Evolutionary conservation across 2,888 invertebrate species (phyloP).

Genomic region (Apamea crenata): DNA sequence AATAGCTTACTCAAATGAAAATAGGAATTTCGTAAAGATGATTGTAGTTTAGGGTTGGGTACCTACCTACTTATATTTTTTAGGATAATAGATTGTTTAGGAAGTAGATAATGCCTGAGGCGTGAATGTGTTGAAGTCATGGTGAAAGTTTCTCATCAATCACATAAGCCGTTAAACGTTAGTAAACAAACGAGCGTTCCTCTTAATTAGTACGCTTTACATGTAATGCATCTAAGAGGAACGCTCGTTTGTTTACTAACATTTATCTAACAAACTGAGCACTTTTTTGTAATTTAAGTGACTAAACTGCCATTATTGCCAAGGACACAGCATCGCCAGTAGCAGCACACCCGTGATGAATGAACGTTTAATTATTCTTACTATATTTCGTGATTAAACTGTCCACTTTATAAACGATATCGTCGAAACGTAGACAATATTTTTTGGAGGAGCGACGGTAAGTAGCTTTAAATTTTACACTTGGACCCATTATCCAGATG

Average conservation of each 20-base stretch:
- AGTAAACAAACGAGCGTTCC: background rate
- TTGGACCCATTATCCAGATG: conserved; percentile 73
- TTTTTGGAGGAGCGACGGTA: conserved; percentile 53
- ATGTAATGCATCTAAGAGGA: background rate
- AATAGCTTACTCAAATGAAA: conserved; percentile 31
- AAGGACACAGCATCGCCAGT: conserved; percentile 38
- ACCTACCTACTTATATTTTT: background rate
- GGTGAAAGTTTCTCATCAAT: background rate
- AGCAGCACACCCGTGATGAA: conserved; percentile 51
- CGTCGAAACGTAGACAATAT: conserved; percentile 63
- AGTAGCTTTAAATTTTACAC: conserved; percentile 77
- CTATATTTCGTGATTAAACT: conserved; percentile 64
- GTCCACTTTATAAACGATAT: conserved; percentile 62
- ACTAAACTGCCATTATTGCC: conserved; percentile 46
- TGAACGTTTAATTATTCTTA: conserved; percentile 60
- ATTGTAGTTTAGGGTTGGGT: conserved; percentile 4
- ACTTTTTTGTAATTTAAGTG: conserved; percentile 35
- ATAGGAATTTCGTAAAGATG: conserved; percentile 31
- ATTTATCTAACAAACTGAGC: background rate
- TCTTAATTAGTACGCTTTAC: conserved; percentile 18
- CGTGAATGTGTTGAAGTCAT: background rate
- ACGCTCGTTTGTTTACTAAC: background rate
- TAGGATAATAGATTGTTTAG: background rate
- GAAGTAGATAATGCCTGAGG: background rate
- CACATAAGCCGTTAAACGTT: background rate